These are phyloP conservation scores for Triplophysa dalaica DNA, from an alignment of 2,113 vertebrate species.

Conservation along the genomic window DNA sequence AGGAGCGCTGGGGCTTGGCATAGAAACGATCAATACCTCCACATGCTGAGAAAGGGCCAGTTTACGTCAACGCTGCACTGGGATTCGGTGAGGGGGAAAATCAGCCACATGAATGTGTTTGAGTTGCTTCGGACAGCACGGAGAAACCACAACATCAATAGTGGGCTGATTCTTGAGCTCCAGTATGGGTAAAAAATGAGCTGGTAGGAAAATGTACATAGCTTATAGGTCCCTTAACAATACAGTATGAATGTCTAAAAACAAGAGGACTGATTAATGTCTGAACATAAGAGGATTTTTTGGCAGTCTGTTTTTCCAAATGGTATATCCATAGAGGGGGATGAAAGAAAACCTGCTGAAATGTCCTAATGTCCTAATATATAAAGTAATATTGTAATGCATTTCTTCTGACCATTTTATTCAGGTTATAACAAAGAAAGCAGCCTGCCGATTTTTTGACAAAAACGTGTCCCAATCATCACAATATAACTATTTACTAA, in stretches of 20 bases:
- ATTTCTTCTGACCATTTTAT: not conserved
- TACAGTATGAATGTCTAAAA: not conserved
- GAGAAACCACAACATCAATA: slow-evolving; percentile 33
- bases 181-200: not conserved
- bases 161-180: slow-evolving; percentile 4
- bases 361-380: not conserved
- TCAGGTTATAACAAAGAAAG: no score
- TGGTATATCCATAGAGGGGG: not conserved
- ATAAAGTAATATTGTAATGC: not conserved
- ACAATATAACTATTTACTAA: no score
- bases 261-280: slow-evolving; percentile 2
- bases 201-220: not conserved
- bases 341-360: not conserved
- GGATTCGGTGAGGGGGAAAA: slow-evolving; percentile 18
- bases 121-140: slow-evolving; percentile 17
- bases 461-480: no score
- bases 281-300: not conserved
- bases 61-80: slow-evolving; percentile 26
- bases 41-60: slow-evolving; percentile 27
- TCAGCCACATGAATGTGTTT: slow-evolving; percentile 24
- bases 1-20: slow-evolving; percentile 27
- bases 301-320: not conserved
- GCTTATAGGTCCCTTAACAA: not conserved
- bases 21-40: slow-evolving; percentile 44
- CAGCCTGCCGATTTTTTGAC: no score